Evolutionary conservation across 2,888 invertebrate species (phyloP), one percentile per base, ranked within the genome.

Genomic region (Andricus quercusramuli): DNA sequence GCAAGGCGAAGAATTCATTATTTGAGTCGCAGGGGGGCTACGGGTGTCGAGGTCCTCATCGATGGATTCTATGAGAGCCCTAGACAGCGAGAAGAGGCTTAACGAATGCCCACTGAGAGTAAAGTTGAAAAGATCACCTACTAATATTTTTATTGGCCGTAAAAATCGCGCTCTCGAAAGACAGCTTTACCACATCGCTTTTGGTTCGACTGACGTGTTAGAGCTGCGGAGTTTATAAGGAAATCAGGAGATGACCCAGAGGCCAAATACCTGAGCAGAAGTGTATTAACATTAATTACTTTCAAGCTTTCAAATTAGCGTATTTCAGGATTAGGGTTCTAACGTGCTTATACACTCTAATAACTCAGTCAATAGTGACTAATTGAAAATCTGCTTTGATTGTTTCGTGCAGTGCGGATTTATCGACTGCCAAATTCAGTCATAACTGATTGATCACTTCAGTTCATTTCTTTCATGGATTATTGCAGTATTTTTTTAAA

Each of bases 61-160:
- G 64, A 68, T 59, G 41, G 74, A 70, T 47, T 70, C 56, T 68
- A 47, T 47, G 47, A 44, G n/a, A 76, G 62, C 20, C 15, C 25
- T 17, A 56, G 78, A 80, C 81, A 82, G 83, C 76, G 82, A 83
- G 80, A 80, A 79, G 66, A 44, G 79, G 78, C 65, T 79, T 81
- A 59, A 37, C 32, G 74, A 74, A 74, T 74, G 51, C 56, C 74
- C 74, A 74, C 74, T 74, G 74, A 15, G 74, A 59, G 74, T 56
- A 56, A 51, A 74, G 74, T 56, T 56, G 74, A 74, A 37, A 74
- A 56, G 74, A 74, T 88, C 85, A 85, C 84, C 90, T 88, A 90
- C 88, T 90, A 91, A 90, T 90, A 88, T 90, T 91, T 90, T 91
- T 91, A 91, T 90, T 90, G 90, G 76, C 89, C 90, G 88, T 91